Percentiles rank a stretch among this genome's conserved stretches.
These are phyloP conservation scores for Fundulus diaphanus DNA, from an alignment of 2,797 vertebrate species.

Conservation along the genomic window DNA sequence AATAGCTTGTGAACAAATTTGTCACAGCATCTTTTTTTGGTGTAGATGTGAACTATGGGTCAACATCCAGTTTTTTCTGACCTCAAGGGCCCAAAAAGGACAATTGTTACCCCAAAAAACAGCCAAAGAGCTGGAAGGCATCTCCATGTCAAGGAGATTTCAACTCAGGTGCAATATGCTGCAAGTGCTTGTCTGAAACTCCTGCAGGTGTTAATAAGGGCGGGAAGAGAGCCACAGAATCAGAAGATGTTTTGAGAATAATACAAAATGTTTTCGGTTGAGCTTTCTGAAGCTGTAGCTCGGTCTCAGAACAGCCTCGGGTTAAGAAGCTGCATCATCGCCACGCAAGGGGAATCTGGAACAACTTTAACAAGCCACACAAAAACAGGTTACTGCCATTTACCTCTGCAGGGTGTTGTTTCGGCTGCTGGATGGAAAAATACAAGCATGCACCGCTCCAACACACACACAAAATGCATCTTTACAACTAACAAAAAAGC, in stretches of 20 bases:
- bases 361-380: background rate
- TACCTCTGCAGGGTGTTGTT: constrained; percentile 45
- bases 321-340: constrained; percentile 16
- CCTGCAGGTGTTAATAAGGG: background rate
- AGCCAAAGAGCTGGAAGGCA: constrained; percentile 29
- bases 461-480: constrained; percentile 45
- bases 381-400: background rate
- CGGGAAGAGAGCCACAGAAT: constrained; percentile 31
- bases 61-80: background rate
- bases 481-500: constrained; percentile 24
- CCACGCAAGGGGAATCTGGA: background rate
- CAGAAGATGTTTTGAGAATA: background rate
- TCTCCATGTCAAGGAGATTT: constrained; percentile 18
- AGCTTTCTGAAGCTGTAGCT: background rate
- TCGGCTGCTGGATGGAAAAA: constrained; percentile 26
- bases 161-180: constrained; percentile 29
- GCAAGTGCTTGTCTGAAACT: constrained; percentile 20
- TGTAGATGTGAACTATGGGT: background rate
- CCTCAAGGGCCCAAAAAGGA: background rate
- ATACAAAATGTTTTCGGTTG: background rate
- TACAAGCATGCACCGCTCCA: constrained; percentile 9
- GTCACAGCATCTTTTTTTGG: too few relatives aligned
- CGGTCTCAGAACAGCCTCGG: background rate
- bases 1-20: background rate
- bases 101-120: background rate